A percentile compares a stretch with the other conserved stretches of the same genome.
These are phyloP conservation scores for Junco hyemalis DNA, from an alignment of 2,113 vertebrate species.

Conservation along the genomic window DNA sequence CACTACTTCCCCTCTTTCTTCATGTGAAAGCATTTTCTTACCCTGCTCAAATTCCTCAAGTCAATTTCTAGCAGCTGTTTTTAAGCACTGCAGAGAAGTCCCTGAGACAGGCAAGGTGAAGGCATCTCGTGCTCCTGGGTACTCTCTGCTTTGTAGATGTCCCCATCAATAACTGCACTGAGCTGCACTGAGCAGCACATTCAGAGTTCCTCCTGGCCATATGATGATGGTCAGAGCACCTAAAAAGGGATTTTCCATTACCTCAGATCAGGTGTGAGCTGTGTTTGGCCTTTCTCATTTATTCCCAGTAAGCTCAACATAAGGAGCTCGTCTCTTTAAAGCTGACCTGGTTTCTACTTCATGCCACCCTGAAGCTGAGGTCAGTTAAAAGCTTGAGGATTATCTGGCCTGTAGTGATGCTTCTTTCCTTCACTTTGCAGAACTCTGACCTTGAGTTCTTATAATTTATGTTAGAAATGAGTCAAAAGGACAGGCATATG, in stretches of 20 bases:
- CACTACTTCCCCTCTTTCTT: not conserved
- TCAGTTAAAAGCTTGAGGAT: not conserved
- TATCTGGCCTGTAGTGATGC: not conserved
- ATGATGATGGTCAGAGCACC: not conserved
- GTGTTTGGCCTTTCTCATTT: not conserved
- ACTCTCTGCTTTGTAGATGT: not conserved
- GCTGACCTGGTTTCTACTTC: not conserved
- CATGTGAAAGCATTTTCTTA: not conserved
- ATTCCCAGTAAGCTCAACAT: not conserved
- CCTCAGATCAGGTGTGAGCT: not conserved
- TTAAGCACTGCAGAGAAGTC: not conserved
- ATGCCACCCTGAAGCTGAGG: not conserved
- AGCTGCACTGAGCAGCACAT: not conserved
- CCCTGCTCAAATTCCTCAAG: not conserved
- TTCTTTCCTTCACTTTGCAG: not conserved
- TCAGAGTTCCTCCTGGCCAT: not conserved
- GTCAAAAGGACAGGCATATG: not conserved
- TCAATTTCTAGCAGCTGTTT: not conserved
- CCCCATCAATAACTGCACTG: not conserved
- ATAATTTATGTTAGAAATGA: accelerated
- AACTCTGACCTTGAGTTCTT: not conserved
- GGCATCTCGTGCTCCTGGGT: not conserved
- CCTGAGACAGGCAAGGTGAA: not conserved
- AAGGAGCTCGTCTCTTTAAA: not conserved
- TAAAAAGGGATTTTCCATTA: not conserved